Percentiles rank a stretch among this genome's conserved stretches.
phyloP scores from a whole-genome alignment of 2,113 vertebrate species.

The Vombatus ursinus region DNA sequence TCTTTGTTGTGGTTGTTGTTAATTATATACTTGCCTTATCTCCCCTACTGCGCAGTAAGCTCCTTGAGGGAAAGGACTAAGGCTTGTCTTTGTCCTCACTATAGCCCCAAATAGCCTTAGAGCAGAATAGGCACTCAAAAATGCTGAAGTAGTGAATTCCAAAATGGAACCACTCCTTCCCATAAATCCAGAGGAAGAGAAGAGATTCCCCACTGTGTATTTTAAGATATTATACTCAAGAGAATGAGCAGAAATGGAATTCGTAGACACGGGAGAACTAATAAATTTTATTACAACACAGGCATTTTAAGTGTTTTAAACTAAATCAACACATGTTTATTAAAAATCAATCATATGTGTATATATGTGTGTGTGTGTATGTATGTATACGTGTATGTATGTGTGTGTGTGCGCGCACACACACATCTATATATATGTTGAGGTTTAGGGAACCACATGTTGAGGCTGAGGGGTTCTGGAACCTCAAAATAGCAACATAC shows the following conservation, averaged over 20 bases:
- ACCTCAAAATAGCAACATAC: too few relatives aligned
- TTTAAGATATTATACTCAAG: background rate
- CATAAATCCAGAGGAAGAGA: background rate
- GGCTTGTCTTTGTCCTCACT: background rate
- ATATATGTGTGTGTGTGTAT: background rate
- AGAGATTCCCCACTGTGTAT: background rate
- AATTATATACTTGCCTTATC: background rate
- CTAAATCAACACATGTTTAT: background rate
- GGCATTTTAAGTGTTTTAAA: background rate
- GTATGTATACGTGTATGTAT: background rate
- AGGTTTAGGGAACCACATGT: too few relatives aligned
- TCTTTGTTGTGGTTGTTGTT: background rate
- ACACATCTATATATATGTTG: too few relatives aligned
- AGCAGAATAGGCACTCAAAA: background rate
- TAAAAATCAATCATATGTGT: background rate
- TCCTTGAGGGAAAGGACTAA: background rate
- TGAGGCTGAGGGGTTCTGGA: too few relatives aligned
- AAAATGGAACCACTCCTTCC: background rate
- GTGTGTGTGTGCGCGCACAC: too few relatives aligned
- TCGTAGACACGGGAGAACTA: background rate
- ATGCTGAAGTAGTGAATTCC: background rate
- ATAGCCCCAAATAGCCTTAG: background rate
- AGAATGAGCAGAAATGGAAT: background rate
- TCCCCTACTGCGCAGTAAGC: background rate
- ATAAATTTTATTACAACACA: background rate